phyloP scores from a whole-genome alignment of 2,113 vertebrate species.

The Xiphophorus maculatus region DNA sequence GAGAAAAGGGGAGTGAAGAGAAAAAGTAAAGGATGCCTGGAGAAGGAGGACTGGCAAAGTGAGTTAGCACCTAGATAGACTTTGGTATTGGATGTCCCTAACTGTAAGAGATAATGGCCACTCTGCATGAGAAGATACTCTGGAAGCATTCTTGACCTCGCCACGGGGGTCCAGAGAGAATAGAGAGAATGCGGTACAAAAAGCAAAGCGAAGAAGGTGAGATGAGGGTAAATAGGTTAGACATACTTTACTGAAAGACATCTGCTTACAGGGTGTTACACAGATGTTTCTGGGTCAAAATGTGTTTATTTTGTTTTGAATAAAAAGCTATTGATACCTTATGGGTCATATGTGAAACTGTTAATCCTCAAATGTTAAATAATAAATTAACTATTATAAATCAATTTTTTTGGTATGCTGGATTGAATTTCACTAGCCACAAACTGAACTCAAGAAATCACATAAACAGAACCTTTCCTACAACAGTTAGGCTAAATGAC shows the following conservation, averaged over 20 bases:
- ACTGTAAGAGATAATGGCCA: conserved; percentile 83
- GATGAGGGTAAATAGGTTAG: conserved; percentile 1
- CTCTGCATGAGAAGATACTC: conserved; percentile 76
- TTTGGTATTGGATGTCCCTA: conserved; percentile 86
- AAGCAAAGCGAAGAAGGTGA: conserved; percentile 17
- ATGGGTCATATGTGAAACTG: no score
- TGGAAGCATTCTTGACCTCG: conserved; percentile 85
- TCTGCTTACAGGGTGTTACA: not conserved
- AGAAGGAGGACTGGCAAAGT: conserved; percentile 57
- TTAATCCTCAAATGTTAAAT: no score
- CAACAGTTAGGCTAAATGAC: no score
- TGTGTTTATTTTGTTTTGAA: not conserved
- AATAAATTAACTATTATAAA: no score
- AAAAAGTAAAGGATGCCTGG: conserved; percentile 24
- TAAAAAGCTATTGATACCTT: no score
- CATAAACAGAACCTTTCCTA: no score
- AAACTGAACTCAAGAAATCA: no score
- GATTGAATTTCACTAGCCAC: no score
- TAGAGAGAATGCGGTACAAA: conserved; percentile 60
- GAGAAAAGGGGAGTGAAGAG: conserved; percentile 20
- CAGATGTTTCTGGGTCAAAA: not conserved
- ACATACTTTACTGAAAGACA: not conserved
- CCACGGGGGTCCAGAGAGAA: conserved; percentile 75
- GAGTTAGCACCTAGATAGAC: conserved; percentile 82
- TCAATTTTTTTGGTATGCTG: no score